Evolutionary conservation across 2,797 vertebrate species (phyloP), one percentile per base, ranked within the genome.

Genomic region (Lerista edwardsae): DNA sequence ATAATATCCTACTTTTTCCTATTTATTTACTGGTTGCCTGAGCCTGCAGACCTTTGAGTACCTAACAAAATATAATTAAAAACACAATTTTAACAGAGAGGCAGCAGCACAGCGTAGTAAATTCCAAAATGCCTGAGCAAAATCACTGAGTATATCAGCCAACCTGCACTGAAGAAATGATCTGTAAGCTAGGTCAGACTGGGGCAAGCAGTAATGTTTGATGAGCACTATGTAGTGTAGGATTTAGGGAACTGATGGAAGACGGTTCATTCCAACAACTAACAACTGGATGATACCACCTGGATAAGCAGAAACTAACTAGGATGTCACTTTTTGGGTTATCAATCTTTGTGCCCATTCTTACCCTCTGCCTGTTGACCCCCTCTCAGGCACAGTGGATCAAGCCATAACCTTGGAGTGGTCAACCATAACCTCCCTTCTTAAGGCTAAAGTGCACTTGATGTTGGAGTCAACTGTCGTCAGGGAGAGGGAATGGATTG

Each of bases 41-140:
- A 86, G 86, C 79, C 79, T 86, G 47, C 80, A 89, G 86, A 86
- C 89, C 87, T 91, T 91, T 86, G 82, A 76, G 76, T 89, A 62
- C 75, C 74, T 86, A 80, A 57, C 75, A 89, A 90, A 91, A 90
- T 69, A 85, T 91, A 93, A 92, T 92, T 93, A 90, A 90, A 93
- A 92, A 88, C 29, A 82, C 25, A 21, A 51, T 90, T 81, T 91
- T 91, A 92, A 86, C 87, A 80, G 17, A 64, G 34, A 44, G 41
- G 51, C 83, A 87, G 51, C 83, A 87, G 86, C 80, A 72, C 31
- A 6, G 75, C 61, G 71, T 75, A 76, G 31, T 76, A 75, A 31
- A 61, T 75, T 80, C 64, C n/a, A 75, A 80, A 68, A 85, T 34
- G 5, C 5, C 83, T 73, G 71, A 77, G 82, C 78, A 87, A 84